phyloP scores from a whole-genome alignment of 2,113 vertebrate genomes.

The Casuarius casuarius region DNA sequence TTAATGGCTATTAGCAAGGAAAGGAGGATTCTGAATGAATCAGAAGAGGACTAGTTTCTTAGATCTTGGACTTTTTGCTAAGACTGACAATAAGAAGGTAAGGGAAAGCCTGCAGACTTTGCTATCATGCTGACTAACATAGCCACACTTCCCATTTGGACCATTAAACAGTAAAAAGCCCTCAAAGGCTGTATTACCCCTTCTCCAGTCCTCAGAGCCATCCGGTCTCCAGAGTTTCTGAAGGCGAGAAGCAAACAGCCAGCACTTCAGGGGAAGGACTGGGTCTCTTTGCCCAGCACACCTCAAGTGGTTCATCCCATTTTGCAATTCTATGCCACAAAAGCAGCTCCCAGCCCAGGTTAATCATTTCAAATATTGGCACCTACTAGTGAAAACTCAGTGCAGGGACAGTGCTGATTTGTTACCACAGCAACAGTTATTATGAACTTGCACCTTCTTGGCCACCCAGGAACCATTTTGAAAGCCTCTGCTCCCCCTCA shows the following conservation, averaged over 20 bases:
- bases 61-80: neutral
- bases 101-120: neutral
- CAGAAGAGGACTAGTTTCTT: accelerated
- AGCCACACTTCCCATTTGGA: neutral
- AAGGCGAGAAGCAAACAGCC: neutral
- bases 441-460: neutral
- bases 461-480: neutral
- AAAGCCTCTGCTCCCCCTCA: neutral
- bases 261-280: neutral
- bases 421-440: constrained; percentile 22
- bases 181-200: neutral
- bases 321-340: neutral
- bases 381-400: neutral
- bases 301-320: neutral
- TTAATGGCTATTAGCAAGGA: neutral
- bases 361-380: neutral
- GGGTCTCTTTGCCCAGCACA: neutral
- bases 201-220: neutral
- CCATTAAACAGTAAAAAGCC: neutral
- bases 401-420: neutral
- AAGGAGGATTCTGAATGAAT: neutral
- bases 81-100: neutral
- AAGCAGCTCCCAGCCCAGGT: neutral
- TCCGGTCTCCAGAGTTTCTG: neutral
- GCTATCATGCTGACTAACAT: neutral